Percentiles rank a stretch among this genome's conserved stretches.
These are phyloP conservation scores for Cryptus armator DNA, from an alignment of 2,888 invertebrate species.

Conservation along the genomic window DNA sequence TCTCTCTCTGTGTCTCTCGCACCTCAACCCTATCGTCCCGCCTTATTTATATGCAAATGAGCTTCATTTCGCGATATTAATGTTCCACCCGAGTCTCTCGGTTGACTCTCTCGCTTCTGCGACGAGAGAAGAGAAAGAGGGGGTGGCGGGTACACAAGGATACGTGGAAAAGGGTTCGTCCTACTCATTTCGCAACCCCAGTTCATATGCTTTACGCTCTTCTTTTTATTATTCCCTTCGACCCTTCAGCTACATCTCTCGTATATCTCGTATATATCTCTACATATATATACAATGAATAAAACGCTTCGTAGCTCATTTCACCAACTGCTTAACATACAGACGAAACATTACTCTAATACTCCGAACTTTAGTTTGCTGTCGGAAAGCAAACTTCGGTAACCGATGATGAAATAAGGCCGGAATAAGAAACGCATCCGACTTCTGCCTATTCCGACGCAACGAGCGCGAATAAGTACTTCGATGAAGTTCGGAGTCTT, in stretches of 20 bases:
- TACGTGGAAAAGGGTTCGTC: conserved; percentile 82
- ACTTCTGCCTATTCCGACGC: neutral
- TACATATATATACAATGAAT: neutral
- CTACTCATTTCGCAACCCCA: conserved; percentile 43
- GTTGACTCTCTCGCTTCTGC: conserved; percentile 59
- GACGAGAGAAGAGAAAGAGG: conserved; percentile 71
- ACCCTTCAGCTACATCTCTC: conserved; percentile 16
- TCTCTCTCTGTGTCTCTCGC: conserved; percentile 76
- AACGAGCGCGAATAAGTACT: conserved; percentile 9
- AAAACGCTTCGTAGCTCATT: conserved; percentile 13
- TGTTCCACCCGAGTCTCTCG: conserved; percentile 86
- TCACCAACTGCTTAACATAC: neutral
- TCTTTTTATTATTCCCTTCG: conserved; percentile 43
- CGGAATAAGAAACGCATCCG: neutral
- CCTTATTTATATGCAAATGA: conserved; percentile 97
- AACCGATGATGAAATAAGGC: conserved; percentile 8
- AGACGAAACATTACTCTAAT: neutral
- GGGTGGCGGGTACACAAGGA: conserved; percentile 70
- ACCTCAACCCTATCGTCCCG: conserved; percentile 82
- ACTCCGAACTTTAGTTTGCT: neutral
- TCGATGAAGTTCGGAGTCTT: conserved; percentile 41
- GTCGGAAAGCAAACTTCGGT: neutral
- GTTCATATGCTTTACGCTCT: conserved; percentile 82
- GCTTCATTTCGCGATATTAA: conserved; percentile 96
- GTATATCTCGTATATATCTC: no score